These are phyloP conservation scores for Cataglyphis cursor DNA, from an alignment of 2,888 invertebrate species.

Conservation along the genomic window DNA sequence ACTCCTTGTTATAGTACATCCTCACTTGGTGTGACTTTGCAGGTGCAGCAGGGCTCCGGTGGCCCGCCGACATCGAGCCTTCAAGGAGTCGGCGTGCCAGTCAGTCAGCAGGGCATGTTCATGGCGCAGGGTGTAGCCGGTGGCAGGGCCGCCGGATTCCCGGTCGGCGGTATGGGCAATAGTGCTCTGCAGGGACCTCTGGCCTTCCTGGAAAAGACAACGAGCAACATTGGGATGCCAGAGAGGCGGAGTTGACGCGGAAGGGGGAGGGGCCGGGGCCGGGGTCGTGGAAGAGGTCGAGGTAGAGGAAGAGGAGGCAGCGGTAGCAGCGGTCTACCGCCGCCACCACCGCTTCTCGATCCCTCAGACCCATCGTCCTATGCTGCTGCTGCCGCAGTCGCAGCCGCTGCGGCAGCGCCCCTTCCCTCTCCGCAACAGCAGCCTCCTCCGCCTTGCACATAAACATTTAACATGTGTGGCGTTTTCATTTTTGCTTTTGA, in stretches of 20 bases:
- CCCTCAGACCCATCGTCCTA: slow-evolving; percentile 85
- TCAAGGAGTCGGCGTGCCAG: slow-evolving; percentile 82
- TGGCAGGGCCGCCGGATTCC: slow-evolving; percentile 91
- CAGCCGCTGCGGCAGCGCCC: slow-evolving; percentile 82
- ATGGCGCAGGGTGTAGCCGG: slow-evolving; percentile 81
- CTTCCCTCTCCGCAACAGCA: slow-evolving; percentile 86
- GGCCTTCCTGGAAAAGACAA: slow-evolving; percentile 95
- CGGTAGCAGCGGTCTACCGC: slow-evolving; percentile 82
- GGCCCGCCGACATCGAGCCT: slow-evolving; percentile 81
- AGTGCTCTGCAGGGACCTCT: slow-evolving; percentile 93
- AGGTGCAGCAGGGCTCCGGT: slow-evolving; percentile 84
- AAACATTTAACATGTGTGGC: slow-evolving; percentile 61
- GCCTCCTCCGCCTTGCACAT: slow-evolving; percentile 84
- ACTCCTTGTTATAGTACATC: background rate
- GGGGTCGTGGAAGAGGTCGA: slow-evolving; percentile 92
- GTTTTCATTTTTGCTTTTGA: slow-evolving; percentile 33
- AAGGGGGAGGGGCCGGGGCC: slow-evolving; percentile 93
- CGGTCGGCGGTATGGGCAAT: slow-evolving; percentile 87
- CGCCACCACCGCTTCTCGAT: slow-evolving; percentile 84
- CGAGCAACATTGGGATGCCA: slow-evolving; percentile 96
- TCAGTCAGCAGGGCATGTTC: slow-evolving; percentile 84
- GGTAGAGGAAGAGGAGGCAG: slow-evolving; percentile 93
- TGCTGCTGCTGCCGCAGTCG: slow-evolving; percentile 82
- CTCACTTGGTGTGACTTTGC: slow-evolving; percentile 68
- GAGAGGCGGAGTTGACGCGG: slow-evolving; percentile 95